Percentiles rank a stretch among this genome's conserved stretches.
phyloP scores from a whole-genome alignment of 1,140 invertebrate species.

The Homalodisca vitripennis region DNA sequence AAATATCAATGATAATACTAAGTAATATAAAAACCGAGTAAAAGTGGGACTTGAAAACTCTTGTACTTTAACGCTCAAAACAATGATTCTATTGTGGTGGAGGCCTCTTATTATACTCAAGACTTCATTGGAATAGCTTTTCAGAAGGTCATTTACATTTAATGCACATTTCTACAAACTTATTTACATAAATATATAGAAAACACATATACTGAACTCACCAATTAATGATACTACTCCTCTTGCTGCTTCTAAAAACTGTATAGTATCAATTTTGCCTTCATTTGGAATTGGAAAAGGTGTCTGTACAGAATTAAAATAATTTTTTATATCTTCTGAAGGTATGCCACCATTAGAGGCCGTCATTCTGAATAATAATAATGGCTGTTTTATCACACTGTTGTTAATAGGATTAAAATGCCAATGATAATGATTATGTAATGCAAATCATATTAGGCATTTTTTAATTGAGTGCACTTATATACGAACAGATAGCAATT shows the following conservation, averaged over 20 bases:
- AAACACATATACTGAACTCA: not conserved
- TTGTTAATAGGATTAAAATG: too few relatives aligned
- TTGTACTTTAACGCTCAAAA: too few relatives aligned
- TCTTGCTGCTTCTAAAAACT: conserved; percentile 30
- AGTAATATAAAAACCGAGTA: too few relatives aligned
- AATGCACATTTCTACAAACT: not conserved
- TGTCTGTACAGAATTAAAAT: conserved; percentile 27
- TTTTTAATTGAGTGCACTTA: too few relatives aligned
- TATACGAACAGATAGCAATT: too few relatives aligned
- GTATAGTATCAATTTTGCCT: conserved; percentile 23
- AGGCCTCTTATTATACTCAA: not conserved
- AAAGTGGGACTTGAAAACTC: too few relatives aligned
- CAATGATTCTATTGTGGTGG: too few relatives aligned
- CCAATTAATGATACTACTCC: conserved; percentile 29
- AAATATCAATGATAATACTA: too few relatives aligned
- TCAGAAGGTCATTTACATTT: not conserved
- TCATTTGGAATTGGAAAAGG: conserved; percentile 22
- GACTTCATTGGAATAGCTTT: not conserved
- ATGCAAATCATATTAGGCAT: too few relatives aligned
- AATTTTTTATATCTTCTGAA: conserved; percentile 28
- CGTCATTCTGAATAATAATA: too few relatives aligned
- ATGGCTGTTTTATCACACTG: too few relatives aligned
- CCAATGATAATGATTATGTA: too few relatives aligned
- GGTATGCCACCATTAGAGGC: conserved; percentile 30
- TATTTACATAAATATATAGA: not conserved